A percentile compares a stretch with the other conserved stretches of the same genome.
These are phyloP conservation scores for Craterocephalus amniculus DNA, from an alignment of 2,797 vertebrate genomes.

Conservation along the genomic window DNA sequence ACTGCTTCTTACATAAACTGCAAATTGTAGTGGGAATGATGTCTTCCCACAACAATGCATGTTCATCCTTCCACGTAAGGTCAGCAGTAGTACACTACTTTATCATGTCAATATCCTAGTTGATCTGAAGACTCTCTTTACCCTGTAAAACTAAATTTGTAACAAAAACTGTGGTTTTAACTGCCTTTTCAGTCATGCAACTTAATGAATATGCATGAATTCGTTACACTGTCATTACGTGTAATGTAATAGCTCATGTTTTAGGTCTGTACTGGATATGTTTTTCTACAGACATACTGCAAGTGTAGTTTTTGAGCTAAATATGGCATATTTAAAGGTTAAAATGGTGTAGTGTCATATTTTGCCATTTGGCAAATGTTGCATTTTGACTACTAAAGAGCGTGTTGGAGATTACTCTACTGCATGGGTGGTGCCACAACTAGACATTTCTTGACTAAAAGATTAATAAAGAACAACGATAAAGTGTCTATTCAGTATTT, in stretches of 20 bases:
- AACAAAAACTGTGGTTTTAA: neutral
- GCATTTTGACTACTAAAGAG: too few relatives aligned
- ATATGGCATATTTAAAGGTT: too few relatives aligned
- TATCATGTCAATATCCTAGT: neutral
- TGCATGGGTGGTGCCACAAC: too few relatives aligned
- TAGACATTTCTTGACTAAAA: too few relatives aligned
- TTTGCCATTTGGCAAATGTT: too few relatives aligned
- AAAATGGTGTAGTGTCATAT: too few relatives aligned
- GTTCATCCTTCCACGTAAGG: neutral
- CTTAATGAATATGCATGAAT: neutral
- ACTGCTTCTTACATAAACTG: slow-evolving; percentile 4
- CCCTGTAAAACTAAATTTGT: neutral
- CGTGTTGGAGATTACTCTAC: too few relatives aligned
- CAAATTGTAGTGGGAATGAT: slow-evolving; percentile 1
- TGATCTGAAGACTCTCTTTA: neutral
- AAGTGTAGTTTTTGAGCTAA: neutral
- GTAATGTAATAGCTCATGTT: neutral
- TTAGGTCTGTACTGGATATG: too few relatives aligned
- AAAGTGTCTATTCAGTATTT: too few relatives aligned
- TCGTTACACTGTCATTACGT: neutral
- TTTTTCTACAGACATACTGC: neutral
- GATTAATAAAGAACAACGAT: too few relatives aligned
- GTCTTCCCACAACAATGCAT: fast-evolving
- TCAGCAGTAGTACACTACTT: neutral
- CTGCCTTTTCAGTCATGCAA: too few relatives aligned